These are phyloP conservation scores for Dascyllus trimaculatus DNA, from an alignment of 2,113 vertebrate genomes.

Conservation along the genomic window DNA sequence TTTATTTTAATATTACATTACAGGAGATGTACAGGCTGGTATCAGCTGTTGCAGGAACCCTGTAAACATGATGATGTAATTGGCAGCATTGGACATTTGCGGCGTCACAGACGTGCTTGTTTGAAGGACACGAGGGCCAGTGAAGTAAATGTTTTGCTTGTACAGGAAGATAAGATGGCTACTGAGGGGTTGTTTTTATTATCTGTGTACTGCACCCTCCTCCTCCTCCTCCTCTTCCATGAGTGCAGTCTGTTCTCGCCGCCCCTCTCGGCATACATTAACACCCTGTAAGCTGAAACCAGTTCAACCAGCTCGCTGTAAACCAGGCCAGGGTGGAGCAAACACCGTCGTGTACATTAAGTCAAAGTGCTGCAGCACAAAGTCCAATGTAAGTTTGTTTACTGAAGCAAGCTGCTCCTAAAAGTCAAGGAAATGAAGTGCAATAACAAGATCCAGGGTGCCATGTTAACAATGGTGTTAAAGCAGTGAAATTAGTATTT, in stretches of 20 bases:
- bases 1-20: not conserved
- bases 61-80: not conserved
- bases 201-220: slow-evolving; percentile 40
- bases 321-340: not conserved
- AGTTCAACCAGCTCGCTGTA: not conserved
- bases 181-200: slow-evolving; percentile 34
- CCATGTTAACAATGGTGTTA: too few relatives aligned
- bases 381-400: too few relatives aligned
- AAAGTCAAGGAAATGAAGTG: too few relatives aligned
- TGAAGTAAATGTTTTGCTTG: slow-evolving; percentile 12
- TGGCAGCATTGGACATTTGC: not conserved
- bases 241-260: slow-evolving; percentile 7
- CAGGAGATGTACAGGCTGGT: fast-evolving
- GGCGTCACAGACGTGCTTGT: not conserved
- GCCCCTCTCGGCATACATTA: not conserved
- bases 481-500: too few relatives aligned
- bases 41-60: slow-evolving; percentile 13
- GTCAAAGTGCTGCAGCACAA: not conserved
- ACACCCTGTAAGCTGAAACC: slow-evolving; percentile 29
- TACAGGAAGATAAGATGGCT: slow-evolving; percentile 47
- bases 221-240: not conserved
- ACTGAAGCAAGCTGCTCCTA: too few relatives aligned
- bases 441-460: too few relatives aligned
- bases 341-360: not conserved
- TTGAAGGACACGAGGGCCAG: fast-evolving